Evolutionary conservation across 2,888 invertebrate species (phyloP), one percentile per base, ranked within the genome.

Genomic region (Drosophila algonquin): DNA sequence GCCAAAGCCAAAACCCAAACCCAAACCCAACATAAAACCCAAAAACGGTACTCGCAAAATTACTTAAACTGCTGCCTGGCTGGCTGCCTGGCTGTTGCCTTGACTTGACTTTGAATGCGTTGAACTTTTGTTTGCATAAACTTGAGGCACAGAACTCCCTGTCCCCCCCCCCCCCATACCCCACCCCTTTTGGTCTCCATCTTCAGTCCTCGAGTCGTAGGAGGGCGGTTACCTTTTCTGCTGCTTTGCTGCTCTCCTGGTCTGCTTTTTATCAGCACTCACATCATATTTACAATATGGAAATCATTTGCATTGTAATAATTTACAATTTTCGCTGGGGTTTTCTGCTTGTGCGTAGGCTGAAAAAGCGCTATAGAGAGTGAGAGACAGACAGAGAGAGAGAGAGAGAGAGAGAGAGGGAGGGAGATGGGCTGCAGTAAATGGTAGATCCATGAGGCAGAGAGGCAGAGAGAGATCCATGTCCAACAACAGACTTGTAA

Each of bases 301-400:
- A 89, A 87, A 87, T 82, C 85, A 82, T 79, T 82, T 85, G 89
- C 89, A 86, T 86, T 86, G 89, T 89, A 85, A 89, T 86, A 86
- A 77, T 82, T 89, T 87, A 89, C 86, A 77, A 81, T 87, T 79
- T 69, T 67, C 65, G 73, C 67, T 57, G 54, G 54, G 40, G 32
- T n/a, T 10, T 40, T 2, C 40, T 40, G 40, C 47, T 68, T 54
- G 55, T 82, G 86, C 86, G 86, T 86, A 40, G 40, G 40, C 7
- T n/a, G 40, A 40, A 40, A 6, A n/a, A 40, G 40, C 14, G 14
- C 6, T 40, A 6, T 14, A n/a, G 6, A 40, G 1, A 40, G 40
- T 6, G 7, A 40, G 40, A 1, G 40, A 12, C 5, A 14, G 6
- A 14, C 14, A 14, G 14, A 14, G 40, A 6, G 12, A 12, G 40